A percentile compares a stretch with the other conserved stretches of the same genome.
Conservation (phyloP, 2,888 invertebrate genomes). For the Caenorhabditis parvicauda region DNA sequence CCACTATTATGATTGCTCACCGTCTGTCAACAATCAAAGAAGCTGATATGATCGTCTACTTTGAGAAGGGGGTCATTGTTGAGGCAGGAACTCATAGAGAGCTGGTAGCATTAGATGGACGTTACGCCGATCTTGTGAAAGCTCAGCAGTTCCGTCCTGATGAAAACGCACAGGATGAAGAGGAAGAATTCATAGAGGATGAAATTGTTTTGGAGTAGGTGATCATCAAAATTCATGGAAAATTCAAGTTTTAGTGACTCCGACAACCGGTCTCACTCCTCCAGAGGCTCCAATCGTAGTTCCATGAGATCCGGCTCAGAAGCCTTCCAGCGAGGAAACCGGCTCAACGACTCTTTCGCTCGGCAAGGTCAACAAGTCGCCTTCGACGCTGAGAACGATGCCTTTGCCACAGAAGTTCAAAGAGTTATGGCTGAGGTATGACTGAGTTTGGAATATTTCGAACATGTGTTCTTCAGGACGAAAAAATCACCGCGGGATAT, state of each 20-base stretch:
- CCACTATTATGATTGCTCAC: slow-evolving; percentile 53
- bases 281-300: slow-evolving; percentile 16
- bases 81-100: slow-evolving; percentile 44
- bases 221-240: neutral
- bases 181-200: slow-evolving; percentile 16
- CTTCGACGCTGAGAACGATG: slow-evolving; percentile 21
- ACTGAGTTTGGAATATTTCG: no score
- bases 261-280: slow-evolving; percentile 4
- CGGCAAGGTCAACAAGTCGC: slow-evolving; percentile 1
- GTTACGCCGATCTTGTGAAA: slow-evolving; percentile 40
- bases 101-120: slow-evolving; percentile 37
- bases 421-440: slow-evolving; percentile 19
- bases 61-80: slow-evolving; percentile 47
- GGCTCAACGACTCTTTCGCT: slow-evolving; percentile 25
- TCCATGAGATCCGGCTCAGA: slow-evolving; percentile 29
- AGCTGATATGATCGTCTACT: slow-evolving; percentile 52
- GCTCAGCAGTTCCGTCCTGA: slow-evolving; percentile 48
- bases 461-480: slow-evolving; percentile 15
- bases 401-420: slow-evolving; percentile 21
- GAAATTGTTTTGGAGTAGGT: slow-evolving; percentile 23
- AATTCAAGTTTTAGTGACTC: neutral
- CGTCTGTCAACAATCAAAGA: slow-evolving; percentile 51
- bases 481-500: slow-evolving; percentile 22
- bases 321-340: slow-evolving; percentile 30
- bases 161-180: slow-evolving; percentile 14